phyloP scores from a whole-genome alignment of 2,888 invertebrate species.

The Platerodrilus igneus region DNA sequence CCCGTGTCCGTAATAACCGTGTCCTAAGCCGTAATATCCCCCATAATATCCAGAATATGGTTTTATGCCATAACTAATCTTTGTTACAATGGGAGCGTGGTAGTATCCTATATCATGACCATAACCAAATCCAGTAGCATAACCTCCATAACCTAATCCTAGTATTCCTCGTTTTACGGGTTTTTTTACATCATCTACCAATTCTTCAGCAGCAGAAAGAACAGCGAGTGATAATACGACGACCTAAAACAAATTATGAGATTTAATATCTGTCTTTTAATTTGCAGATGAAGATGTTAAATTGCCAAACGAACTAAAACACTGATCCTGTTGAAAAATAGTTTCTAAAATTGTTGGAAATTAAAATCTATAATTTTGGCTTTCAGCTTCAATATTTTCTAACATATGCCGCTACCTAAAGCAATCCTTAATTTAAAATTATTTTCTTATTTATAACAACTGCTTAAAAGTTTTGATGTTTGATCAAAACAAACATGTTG shows the following conservation, averaged over 20 bases:
- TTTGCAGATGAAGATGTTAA: too few relatives aligned
- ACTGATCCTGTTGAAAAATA: too few relatives aligned
- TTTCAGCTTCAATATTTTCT: too few relatives aligned
- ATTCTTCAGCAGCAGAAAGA: conserved; percentile 23
- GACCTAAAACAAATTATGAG: too few relatives aligned
- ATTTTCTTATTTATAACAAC: too few relatives aligned
- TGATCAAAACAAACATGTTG: too few relatives aligned
- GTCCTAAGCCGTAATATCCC: conserved; percentile 24
- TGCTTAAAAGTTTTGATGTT: too few relatives aligned
- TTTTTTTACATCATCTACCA: conserved; percentile 31
- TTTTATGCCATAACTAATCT: conserved; percentile 17
- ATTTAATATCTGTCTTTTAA: not conserved
- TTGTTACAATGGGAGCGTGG: conserved; percentile 17
- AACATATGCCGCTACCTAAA: too few relatives aligned
- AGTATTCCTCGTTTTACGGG: conserved; percentile 37
- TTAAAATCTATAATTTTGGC: too few relatives aligned
- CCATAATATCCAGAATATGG: conserved; percentile 12
- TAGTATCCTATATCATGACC: conserved; percentile 26
- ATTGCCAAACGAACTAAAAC: too few relatives aligned
- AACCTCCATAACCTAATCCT: conserved; percentile 26
- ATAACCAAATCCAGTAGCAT: conserved; percentile 25
- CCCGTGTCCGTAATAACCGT: conserved; percentile 25
- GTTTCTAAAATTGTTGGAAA: too few relatives aligned
- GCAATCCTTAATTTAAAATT: too few relatives aligned
- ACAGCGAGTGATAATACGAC: conserved; percentile 20